Base-by-base conservation (phyloP, 2,888 invertebrate species). In the Teleogryllus oceanicus region DNA sequence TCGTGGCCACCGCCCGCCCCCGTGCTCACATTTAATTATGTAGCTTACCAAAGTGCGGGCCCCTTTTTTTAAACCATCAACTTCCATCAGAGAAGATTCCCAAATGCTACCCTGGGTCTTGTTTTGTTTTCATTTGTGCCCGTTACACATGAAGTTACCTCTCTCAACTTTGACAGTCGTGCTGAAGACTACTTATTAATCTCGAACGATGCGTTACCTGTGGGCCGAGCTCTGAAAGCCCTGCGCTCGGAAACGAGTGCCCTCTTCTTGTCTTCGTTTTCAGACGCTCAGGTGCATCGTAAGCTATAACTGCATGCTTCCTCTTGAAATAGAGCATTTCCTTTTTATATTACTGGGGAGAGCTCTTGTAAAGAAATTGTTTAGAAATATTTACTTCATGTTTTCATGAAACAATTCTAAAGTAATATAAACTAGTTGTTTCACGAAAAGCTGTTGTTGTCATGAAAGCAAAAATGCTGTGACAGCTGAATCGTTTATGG, bases 1-100 rank as follows among this genome's bases (percentile, higher is more conserved):
- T 80, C 80, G 49, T 20, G 77, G 50, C 75, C 13, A 20, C 49
- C 74, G 77, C 78, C 75, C 80, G 50, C 76, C 75, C 76, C 16
- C 24, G 75, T n/a, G n/a, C 80, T 80, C 80, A 76, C 76, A 78
- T 80, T 80, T 80, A 80, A 80, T 80, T 80, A 80, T 76, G 51
- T 76, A 62, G 62, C 62, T 62, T 62, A 62, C 62, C 62, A 62
- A 62, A 62, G 62, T 62, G 62, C 62, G 62, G 16, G 16, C 13
- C 62, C 16, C 37, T 37, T 37, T 37, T 37, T 62, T n/a, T n/a
- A 13, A 62, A n/a, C 16, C 76, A 78, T 74, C 80, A 80, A 21
- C 78, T 50, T 79, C 76, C 20, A n/a, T 21, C 20, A n/a, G 18
- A 62, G 62, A 62, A 13, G 62, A 62, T 62, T 62, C n/a, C 37